A percentile compares a stretch with the other conserved stretches of the same genome.
phyloP scores from a whole-genome alignment of 2,797 vertebrate genomes.

The Phoxinus dragarum region DNA sequence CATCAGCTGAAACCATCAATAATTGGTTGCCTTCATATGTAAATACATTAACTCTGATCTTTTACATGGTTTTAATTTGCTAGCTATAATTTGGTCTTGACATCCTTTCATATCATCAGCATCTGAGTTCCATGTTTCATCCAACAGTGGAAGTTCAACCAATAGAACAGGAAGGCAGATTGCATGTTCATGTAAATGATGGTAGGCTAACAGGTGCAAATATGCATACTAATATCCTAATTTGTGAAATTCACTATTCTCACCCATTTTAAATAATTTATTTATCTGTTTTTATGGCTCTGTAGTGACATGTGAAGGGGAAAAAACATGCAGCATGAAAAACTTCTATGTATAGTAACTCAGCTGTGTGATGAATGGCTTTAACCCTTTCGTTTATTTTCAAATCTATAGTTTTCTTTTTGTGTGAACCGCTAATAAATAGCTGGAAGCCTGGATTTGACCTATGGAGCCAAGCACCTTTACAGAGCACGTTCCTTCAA shows the following conservation, averaged over 20 bases:
- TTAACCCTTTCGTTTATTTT: background rate
- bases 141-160: background rate
- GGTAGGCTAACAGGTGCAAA: background rate
- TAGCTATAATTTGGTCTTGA: background rate
- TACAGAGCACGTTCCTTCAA: background rate
- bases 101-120: background rate
- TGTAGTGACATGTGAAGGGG: background rate
- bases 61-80: background rate
- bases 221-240: background rate
- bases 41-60: background rate
- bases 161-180: background rate
- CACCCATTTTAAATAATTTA: background rate
- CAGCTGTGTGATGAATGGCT: background rate
- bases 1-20: background rate
- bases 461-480: background rate
- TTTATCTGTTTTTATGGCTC: background rate
- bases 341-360: background rate
- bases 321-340: background rate
- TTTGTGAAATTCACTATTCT: background rate
- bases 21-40: background rate
- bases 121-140: background rate
- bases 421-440: background rate
- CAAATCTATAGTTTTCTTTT: background rate
- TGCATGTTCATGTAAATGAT: background rate
- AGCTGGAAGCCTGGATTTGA: background rate